phyloP scores from a whole-genome alignment of 2,888 invertebrate genomes.

The Synergus itoensis region DNA sequence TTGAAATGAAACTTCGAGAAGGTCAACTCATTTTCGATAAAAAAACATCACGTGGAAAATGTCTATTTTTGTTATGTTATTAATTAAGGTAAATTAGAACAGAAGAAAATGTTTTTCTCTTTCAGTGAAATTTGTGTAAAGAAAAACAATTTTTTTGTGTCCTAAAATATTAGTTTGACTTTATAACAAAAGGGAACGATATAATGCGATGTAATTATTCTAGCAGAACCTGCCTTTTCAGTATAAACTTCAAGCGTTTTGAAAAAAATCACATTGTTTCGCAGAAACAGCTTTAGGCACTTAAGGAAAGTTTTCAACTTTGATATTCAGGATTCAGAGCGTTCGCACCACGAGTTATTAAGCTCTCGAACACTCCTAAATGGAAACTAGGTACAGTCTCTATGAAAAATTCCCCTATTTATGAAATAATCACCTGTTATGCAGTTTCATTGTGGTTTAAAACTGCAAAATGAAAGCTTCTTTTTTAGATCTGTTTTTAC shows the following conservation, averaged over 20 bases:
- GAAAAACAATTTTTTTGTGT: neutral
- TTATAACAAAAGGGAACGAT: neutral
- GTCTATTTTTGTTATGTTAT: neutral
- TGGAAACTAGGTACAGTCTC: slow-evolving; percentile 32
- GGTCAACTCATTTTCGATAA: too few species aligned
- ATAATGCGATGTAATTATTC: neutral
- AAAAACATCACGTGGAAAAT: neutral
- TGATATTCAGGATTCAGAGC: slow-evolving; percentile 33
- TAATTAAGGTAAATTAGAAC: neutral
- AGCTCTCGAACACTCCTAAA: slow-evolving; percentile 25
- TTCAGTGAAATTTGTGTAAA: too few species aligned
- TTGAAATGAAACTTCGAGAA: neutral
- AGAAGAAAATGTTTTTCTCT: too few species aligned
- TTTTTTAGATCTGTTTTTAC: too few species aligned
- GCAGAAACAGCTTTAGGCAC: slow-evolving; percentile 36
- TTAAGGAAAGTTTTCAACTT: slow-evolving; percentile 39
- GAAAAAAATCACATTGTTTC: slow-evolving; percentile 29
- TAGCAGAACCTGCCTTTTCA: neutral
- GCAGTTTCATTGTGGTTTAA: neutral
- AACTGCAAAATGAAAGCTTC: neutral
- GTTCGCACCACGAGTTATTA: slow-evolving; percentile 38
- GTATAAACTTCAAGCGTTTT: neutral
- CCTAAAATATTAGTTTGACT: neutral
- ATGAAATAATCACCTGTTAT: neutral
- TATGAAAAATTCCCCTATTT: neutral